Base-by-base conservation (phyloP, 2,888 invertebrate species). In the Troglohyphantes excavatus region DNA sequence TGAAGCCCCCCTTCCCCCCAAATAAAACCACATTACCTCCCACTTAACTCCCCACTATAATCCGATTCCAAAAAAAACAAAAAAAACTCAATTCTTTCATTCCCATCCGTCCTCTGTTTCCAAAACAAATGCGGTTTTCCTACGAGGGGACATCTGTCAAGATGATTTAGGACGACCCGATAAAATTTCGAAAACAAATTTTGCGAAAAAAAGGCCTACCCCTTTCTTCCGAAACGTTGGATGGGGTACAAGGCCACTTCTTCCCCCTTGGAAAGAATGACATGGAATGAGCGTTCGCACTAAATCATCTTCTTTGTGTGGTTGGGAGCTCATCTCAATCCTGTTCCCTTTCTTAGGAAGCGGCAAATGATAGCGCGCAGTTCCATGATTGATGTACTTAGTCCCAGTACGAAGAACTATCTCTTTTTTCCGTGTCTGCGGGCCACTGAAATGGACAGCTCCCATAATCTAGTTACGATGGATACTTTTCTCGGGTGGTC, bases 271-370 rank as follows among this genome's bases (percentile, higher is more conserved):
- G 39, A 46, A 39, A 19, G 59, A 78, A 86, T 86, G 86, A 72
- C 78, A 70, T 43, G 70, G 33, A 70, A 86, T 86, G 70, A 86
- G 46, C 46, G 65, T 65, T 73, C 73, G 76, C 86, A 78, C 78
- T 86, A 78, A 86, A 86, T 86, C 78, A 86, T 86, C 76, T 78
- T 17, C 78, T 72, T 78, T 86, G 78, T 86, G 83, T 63, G 26
- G 65, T 39, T 23, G 65, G 59, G 17, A 17, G 39, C 78, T 78
- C 70, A 78, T 86, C 86, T 72, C 72, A 82, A 82, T 72, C 70
- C 70, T 53, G 61, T 70, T 72, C 59, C 72, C 17, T 78, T 86
- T 78, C 43, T 75, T 63, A 19, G 65, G 73, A 73, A 73, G 53
- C 68, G 46, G 67, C 75, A 85, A 85, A 85, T 85, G 86, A 86